Evolutionary conservation across 2,113 vertebrate genomes (phyloP).

Genomic region (Tretioscincus oriximinensis): DNA sequence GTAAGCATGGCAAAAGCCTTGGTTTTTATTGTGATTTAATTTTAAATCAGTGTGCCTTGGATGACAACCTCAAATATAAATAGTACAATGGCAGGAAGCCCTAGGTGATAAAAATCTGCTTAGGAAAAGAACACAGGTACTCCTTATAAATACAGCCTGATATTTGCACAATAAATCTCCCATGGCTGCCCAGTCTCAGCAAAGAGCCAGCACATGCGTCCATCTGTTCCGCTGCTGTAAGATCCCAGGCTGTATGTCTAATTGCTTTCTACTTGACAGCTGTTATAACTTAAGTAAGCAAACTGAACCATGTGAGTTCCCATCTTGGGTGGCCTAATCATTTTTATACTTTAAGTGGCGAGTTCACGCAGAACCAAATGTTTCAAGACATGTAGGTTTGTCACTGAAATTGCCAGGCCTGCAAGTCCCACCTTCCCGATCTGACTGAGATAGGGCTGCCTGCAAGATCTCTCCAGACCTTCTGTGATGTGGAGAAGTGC

Average conservation of each 20-base stretch:
- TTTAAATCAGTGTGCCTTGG: neutral
- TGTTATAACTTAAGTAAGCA: neutral
- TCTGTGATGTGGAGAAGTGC: neutral
- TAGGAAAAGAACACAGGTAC: neutral
- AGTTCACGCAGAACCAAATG: neutral
- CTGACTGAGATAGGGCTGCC: neutral
- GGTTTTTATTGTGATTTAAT: neutral
- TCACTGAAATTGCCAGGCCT: neutral
- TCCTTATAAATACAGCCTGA: neutral
- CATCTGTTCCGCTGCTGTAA: conserved; percentile 7
- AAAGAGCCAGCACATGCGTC: neutral
- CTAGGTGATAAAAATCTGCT: neutral
- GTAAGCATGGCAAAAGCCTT: no score
- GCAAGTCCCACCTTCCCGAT: neutral
- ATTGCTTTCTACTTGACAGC: neutral
- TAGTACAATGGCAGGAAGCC: neutral
- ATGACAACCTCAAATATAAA: neutral
- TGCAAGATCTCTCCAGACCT: no score
- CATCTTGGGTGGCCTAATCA: neutral
- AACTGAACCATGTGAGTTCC: neutral
- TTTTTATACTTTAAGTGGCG: conserved; percentile 6
- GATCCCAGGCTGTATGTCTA: neutral
- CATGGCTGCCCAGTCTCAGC: neutral
- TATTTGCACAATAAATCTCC: conserved; percentile 18
- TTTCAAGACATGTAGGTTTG: neutral